Conservation (phyloP, 1,140 invertebrate genomes). For the Phenacoccus solenopsis region DNA sequence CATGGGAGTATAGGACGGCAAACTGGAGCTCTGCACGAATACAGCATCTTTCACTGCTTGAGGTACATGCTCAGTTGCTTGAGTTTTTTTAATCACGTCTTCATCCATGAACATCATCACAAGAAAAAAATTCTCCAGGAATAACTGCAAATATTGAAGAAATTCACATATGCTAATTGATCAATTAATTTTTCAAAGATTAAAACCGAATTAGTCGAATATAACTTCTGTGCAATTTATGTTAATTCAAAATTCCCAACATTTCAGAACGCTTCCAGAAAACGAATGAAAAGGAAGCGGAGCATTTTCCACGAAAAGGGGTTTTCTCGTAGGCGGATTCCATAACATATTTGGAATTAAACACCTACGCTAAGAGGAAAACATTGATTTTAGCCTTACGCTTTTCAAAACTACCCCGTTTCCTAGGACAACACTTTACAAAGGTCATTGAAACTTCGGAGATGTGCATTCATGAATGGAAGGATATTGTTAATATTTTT, state of each 20-base stretch:
- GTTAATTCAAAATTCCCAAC: neutral
- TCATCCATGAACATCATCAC: neutral
- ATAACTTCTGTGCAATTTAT: no score
- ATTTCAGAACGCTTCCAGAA: neutral
- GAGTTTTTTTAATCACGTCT: neutral
- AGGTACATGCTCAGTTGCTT: conserved; percentile 1
- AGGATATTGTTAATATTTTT: no score
- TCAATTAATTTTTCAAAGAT: no score
- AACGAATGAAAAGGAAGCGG: neutral
- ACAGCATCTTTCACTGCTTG: conserved; percentile 45
- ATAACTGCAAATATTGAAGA: neutral
- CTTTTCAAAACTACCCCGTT: neutral
- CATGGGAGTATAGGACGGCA: conserved; percentile 46
- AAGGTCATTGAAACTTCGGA: no score
- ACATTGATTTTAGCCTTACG: neutral
- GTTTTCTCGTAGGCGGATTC: neutral
- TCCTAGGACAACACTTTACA: neutral
- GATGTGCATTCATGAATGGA: no score
- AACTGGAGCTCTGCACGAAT: conserved; percentile 44
- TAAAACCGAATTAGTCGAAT: no score
- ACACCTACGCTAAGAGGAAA: neutral
- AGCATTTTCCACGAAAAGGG: neutral
- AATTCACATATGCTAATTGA: neutral
- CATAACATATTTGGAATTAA: neutral
- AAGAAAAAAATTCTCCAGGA: neutral